Percentiles rank a stretch among this genome's conserved stretches.
Conservation (phyloP, 2,113 vertebrate species). For the Atractosteus spatula region DNA sequence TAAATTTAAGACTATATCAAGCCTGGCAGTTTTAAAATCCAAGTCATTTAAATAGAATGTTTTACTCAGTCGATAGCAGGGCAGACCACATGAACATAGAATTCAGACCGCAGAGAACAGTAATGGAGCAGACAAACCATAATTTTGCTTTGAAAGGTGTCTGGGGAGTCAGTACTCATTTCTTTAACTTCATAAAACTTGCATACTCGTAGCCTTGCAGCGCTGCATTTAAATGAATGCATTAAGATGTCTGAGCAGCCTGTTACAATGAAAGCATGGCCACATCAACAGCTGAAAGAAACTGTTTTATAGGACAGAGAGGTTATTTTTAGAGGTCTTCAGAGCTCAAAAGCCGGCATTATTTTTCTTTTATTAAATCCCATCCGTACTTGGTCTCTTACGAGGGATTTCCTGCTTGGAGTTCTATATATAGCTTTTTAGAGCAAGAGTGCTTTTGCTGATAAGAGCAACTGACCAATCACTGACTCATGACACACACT, state of each 20-base stretch:
- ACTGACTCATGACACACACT: conserved; percentile 28
- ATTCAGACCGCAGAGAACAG: conserved; percentile 24
- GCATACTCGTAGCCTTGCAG: not conserved
- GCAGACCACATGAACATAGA: conserved; percentile 16
- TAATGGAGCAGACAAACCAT: conserved; percentile 24
- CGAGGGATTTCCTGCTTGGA: conserved; percentile 34
- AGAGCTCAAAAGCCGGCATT: conserved; percentile 15
- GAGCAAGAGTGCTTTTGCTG: conserved; percentile 12
- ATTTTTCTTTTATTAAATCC: conserved; percentile 32
- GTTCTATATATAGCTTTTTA: conserved; percentile 23
- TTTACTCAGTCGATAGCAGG: conserved; percentile 30
- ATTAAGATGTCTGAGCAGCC: not conserved
- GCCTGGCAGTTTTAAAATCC: conserved; percentile 26
- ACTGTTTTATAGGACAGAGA: conserved; percentile 2
- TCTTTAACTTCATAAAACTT: conserved; percentile 16
- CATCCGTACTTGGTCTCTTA: conserved; percentile 32
- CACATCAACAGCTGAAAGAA: not conserved
- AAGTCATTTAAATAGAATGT: conserved; percentile 27
- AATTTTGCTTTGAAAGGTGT: not conserved
- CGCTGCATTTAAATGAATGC: conserved; percentile 17
- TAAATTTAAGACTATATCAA: not conserved
- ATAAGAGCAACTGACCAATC: conserved; percentile 33
- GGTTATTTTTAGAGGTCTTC: conserved; percentile 18
- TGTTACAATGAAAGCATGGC: not conserved
- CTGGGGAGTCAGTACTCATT: not conserved